These are phyloP conservation scores for Emydura subglobosa DNA, from an alignment of 2,113 vertebrate species.

Conservation along the genomic window DNA sequence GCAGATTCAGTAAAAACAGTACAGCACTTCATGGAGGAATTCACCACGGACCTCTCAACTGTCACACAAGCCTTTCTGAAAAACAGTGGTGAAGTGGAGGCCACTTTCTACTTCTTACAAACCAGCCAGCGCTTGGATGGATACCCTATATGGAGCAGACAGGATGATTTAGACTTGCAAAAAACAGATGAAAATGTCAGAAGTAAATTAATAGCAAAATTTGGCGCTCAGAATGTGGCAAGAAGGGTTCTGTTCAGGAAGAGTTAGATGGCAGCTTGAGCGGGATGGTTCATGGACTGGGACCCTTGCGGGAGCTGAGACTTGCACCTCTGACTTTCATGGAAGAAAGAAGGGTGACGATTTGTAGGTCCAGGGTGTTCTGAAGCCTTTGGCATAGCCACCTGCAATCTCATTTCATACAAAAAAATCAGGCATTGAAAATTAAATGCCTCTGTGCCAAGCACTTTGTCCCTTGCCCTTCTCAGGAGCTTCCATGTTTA, in stretches of 20 bases:
- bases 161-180: slow-evolving; percentile 82
- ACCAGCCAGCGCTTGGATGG: slow-evolving; percentile 79
- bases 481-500: not conserved
- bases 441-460: not conserved
- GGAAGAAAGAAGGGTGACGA: not conserved
- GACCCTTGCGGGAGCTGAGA: not conserved
- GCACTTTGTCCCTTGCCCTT: not conserved
- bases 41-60: slow-evolving; percentile 81
- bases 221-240: slow-evolving; percentile 81
- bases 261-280: slow-evolving; percentile 51
- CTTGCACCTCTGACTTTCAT: not conserved
- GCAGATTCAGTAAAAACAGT: slow-evolving; percentile 77
- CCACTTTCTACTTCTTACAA: slow-evolving; percentile 81
- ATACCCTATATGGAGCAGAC: slow-evolving; percentile 80
- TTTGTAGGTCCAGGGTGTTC: not conserved
- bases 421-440: not conserved
- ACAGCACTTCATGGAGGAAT: slow-evolving; percentile 82
- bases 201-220: slow-evolving; percentile 77
- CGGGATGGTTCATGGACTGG: not conserved
- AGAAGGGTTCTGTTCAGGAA: slow-evolving; percentile 79
- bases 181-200: slow-evolving; percentile 63
- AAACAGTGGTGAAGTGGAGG: slow-evolving; percentile 86
- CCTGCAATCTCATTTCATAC: not conserved
- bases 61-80: slow-evolving; percentile 91
- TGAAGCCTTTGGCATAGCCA: not conserved